phyloP scores from a whole-genome alignment of 1,140 invertebrate genomes.

The Ceratina japonica region DNA sequence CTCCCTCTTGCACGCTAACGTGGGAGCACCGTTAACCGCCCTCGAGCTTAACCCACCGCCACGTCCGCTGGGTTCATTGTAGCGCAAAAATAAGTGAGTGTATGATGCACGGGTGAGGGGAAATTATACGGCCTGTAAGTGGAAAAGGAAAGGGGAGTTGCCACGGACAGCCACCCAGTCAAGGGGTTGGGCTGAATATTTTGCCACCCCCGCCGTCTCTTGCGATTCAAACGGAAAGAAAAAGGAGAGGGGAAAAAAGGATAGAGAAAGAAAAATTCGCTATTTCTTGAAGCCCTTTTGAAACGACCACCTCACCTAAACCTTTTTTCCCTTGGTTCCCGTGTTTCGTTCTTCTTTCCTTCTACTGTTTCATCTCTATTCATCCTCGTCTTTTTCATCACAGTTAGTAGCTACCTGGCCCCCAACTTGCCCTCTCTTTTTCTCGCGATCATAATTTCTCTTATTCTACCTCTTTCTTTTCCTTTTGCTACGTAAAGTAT shows the following conservation, averaged over 20 bases:
- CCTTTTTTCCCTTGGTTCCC: background rate
- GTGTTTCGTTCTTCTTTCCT: constrained; percentile 1
- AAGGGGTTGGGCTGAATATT: constrained; percentile 51
- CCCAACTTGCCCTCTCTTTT: constrained; percentile 7
- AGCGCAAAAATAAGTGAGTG: constrained; percentile 76
- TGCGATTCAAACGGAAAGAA: background rate
- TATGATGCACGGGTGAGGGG: constrained; percentile 71
- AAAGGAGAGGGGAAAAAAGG: background rate
- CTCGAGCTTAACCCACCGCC: constrained; percentile 59
- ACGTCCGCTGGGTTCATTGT: constrained; percentile 68
- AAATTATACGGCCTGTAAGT: constrained; percentile 70
- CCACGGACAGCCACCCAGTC: constrained; percentile 54
- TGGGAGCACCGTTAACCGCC: constrained; percentile 50
- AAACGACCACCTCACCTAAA: constrained; percentile 29
- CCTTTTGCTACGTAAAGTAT: background rate
- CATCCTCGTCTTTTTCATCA: too few species aligned
- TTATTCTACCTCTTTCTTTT: background rate
- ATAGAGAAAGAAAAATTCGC: constrained; percentile 37
- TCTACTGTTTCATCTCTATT: background rate
- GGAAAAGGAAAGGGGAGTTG: constrained; percentile 66
- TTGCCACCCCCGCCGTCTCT: constrained; percentile 12
- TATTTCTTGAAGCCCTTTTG: constrained; percentile 41
- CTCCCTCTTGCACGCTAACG: background rate
- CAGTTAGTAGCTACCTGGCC: too few species aligned
- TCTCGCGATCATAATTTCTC: background rate